Conservation (phyloP, 2,888 invertebrate species). For the Brassicogethes aeneus region DNA sequence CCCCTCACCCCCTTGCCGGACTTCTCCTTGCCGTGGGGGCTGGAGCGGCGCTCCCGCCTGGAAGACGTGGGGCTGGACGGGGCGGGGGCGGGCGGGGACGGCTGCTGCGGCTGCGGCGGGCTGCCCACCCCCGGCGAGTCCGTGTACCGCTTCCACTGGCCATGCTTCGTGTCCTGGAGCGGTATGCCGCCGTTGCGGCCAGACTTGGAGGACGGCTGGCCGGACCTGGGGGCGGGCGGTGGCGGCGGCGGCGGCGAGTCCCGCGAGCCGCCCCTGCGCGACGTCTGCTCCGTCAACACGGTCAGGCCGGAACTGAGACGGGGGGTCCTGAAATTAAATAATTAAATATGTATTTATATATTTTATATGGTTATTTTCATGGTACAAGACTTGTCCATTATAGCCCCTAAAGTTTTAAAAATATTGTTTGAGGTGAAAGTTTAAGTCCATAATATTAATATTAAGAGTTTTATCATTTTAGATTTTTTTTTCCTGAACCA, state of each 20-base stretch:
- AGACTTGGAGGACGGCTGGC: constrained; percentile 29
- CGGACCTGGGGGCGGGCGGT: constrained; percentile 31
- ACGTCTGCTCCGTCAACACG: constrained; percentile 45
- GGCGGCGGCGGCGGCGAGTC: constrained; percentile 46
- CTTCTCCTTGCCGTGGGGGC: constrained; percentile 33
- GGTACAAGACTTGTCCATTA: too few species aligned
- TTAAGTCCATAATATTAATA: too few species aligned
- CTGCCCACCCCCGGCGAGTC: constrained; percentile 56
- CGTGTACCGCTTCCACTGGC: constrained; percentile 56
- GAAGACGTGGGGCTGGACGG: constrained; percentile 38
- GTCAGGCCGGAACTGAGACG: constrained; percentile 43
- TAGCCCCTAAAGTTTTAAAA: too few species aligned
- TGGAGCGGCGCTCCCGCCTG: constrained; percentile 38
- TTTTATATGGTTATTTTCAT: too few species aligned
- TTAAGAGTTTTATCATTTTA: too few species aligned
- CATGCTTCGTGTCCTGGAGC: constrained; percentile 27
- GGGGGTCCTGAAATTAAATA: constrained; percentile 22
- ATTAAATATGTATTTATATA: too few species aligned
- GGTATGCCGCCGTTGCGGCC: constrained; percentile 29
- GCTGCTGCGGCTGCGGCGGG: constrained; percentile 49
- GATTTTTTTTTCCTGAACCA: too few species aligned
- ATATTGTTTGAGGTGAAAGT: too few species aligned
- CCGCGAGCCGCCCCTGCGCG: constrained; percentile 44
- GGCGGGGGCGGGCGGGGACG: constrained; percentile 45
- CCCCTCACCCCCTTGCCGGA: constrained; percentile 55